Evolutionary conservation across 2,797 vertebrate genomes (phyloP).

Genomic region (Tiaroga cobitis): DNA sequence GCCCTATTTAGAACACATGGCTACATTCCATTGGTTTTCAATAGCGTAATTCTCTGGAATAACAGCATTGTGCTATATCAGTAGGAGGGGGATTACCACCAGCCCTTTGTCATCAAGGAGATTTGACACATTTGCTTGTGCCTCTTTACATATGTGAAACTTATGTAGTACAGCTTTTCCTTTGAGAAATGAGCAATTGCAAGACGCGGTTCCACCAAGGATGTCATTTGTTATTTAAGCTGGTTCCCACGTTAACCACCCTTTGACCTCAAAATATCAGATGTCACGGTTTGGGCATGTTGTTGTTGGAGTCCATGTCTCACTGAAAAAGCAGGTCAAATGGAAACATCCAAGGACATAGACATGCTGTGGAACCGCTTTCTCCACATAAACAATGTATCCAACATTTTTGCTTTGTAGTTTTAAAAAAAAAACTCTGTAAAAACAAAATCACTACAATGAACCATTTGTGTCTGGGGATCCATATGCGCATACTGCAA

Average conservation of each 20-base stretch:
- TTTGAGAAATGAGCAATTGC: background rate
- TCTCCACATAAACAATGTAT: background rate
- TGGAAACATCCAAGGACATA: conserved; percentile 13
- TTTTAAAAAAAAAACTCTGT: background rate
- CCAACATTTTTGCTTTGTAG: background rate
- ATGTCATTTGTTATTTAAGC: conserved; percentile 18
- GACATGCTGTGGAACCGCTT: background rate
- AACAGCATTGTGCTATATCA: conserved; percentile 31
- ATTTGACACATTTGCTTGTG: conserved; percentile 5
- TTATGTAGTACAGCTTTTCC: background rate
- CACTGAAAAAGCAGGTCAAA: conserved; percentile 43
- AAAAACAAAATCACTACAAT: background rate
- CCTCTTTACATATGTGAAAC: conserved; percentile 25
- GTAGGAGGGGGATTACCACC: conserved; percentile 15
- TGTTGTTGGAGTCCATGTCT: conserved; percentile 55
- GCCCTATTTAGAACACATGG: conserved; percentile 57
- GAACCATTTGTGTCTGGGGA: conserved; percentile 23
- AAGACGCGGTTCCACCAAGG: background rate
- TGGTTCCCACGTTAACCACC: conserved; percentile 45
- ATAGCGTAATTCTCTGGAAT: conserved; percentile 43
- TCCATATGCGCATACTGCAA: background rate
- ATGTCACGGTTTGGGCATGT: background rate
- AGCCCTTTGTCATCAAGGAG: background rate
- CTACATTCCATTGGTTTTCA: conserved; percentile 55
- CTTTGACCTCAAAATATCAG: conserved; percentile 55